Conservation (phyloP, 2,113 vertebrate genomes). For the cattle (Bos taurus) region ARS-UCD2.0 NC_037343.1:67897001-67897500, state of each 20-base stretch:
- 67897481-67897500: background rate
- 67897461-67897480: background rate
- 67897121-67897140: background rate
- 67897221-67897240: background rate
- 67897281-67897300: background rate
- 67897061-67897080: background rate
- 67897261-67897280: background rate
- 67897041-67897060: background rate
- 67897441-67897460: background rate
- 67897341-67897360: background rate
- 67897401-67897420: background rate
- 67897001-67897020: background rate
- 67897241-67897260: background rate
- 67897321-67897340: background rate
- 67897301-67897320: background rate
- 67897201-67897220: background rate
- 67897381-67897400: background rate
- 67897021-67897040: background rate
- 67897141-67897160: background rate
- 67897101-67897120: background rate
- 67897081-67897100: background rate
- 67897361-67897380: background rate
- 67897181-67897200: background rate
- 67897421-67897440: background rate
- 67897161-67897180: background rate